phyloP scores from a whole-genome alignment of 2,888 invertebrate genomes.

The Sinelater perroti region DNA sequence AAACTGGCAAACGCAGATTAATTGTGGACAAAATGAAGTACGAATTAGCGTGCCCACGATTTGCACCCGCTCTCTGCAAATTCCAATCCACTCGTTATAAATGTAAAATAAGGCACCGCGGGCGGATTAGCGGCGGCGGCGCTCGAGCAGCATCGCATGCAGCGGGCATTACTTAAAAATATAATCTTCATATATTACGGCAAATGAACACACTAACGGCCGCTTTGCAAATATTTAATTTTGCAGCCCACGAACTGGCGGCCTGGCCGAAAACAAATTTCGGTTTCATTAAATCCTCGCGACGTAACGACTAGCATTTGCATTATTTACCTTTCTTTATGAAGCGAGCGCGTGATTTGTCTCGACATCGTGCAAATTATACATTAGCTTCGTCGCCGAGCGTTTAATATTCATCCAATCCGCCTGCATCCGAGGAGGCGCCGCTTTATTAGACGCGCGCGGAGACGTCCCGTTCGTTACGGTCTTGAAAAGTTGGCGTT shows the following conservation, averaged over 20 bases:
- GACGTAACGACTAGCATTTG: slow-evolving; percentile 24
- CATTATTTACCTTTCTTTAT: slow-evolving; percentile 36
- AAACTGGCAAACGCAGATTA: too few species aligned
- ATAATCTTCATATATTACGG: slow-evolving; percentile 31
- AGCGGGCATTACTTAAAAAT: slow-evolving; percentile 23
- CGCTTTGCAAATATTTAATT: slow-evolving; percentile 33
- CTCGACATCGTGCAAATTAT: slow-evolving; percentile 23
- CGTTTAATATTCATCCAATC: slow-evolving; percentile 19
- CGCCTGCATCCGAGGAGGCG: not conserved
- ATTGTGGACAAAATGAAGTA: slow-evolving; percentile 12
- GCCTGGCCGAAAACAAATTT: slow-evolving; percentile 21
- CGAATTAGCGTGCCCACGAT: slow-evolving; percentile 2
- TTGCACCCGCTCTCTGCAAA: slow-evolving; percentile 6
- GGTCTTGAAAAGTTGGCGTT: slow-evolving; percentile 1
- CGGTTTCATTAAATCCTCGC: slow-evolving; percentile 32
- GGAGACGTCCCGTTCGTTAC: not conserved
- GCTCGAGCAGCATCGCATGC: not conserved
- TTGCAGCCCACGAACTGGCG: slow-evolving; percentile 12
- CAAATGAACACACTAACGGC: slow-evolving; percentile 21
- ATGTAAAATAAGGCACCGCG: not conserved
- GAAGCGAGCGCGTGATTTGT: slow-evolving; percentile 25
- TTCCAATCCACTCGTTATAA: slow-evolving; percentile 8
- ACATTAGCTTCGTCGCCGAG: slow-evolving; percentile 12
- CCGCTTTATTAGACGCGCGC: slow-evolving; percentile 1
- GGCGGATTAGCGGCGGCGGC: not conserved